Conservation (phyloP, 2,888 invertebrate genomes). For the Leucophora obtusa region DNA sequence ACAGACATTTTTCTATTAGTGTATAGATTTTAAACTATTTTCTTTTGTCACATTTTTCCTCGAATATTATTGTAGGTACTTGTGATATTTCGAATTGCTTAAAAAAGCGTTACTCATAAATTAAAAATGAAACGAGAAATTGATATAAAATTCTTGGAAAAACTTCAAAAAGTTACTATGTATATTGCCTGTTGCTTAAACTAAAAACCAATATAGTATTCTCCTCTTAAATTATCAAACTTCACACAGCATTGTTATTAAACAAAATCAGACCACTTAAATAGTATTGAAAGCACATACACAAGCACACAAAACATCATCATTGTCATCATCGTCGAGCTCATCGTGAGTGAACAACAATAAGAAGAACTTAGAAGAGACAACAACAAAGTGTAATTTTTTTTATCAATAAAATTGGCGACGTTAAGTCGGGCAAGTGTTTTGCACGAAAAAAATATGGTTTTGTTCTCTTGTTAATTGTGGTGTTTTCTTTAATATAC, state of each 20-base stretch:
- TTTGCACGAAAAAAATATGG: slow-evolving; percentile 2
- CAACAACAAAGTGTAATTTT: slow-evolving; percentile 20
- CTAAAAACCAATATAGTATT: neutral
- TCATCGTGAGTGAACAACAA: neutral
- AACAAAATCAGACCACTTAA: neutral
- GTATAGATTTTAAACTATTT: no score
- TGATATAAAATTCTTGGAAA: no score
- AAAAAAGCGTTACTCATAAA: no score
- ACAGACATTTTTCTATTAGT: no score
- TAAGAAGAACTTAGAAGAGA: neutral
- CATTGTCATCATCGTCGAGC: neutral
- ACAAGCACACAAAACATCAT: neutral
- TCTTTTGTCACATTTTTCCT: no score
- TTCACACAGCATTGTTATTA: neutral
- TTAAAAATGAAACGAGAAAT: no score
- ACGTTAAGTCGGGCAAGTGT: slow-evolving; percentile 55
- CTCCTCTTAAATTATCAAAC: neutral
- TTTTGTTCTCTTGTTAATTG: neutral
- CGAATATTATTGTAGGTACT: no score
- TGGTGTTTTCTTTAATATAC: neutral
- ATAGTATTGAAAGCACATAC: neutral
- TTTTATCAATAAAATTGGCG: slow-evolving; percentile 61
- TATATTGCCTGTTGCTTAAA: neutral
- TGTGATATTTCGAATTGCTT: no score
- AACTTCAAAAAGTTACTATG: no score